Conservation (phyloP, 2,113 vertebrate genomes). For the Cisticola juncidis region DNA sequence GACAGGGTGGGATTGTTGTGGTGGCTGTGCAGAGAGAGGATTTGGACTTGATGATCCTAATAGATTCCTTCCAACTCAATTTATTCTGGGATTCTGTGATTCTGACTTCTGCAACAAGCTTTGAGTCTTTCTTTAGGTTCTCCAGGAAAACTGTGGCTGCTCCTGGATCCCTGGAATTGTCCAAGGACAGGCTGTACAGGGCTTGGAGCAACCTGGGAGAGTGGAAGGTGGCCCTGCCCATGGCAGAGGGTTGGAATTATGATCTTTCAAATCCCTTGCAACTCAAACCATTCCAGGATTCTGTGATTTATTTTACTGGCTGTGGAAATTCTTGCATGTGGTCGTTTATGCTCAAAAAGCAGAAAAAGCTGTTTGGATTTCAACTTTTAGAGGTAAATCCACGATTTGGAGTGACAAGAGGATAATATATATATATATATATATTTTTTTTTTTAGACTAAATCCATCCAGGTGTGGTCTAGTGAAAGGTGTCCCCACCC, state of each 20-base stretch:
- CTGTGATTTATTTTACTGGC: not conserved
- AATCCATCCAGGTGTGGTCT: not conserved
- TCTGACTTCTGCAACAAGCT: not conserved
- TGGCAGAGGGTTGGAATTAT: not conserved
- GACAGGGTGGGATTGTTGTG: not conserved
- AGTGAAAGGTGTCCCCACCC: not conserved
- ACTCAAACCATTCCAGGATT: not conserved
- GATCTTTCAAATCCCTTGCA: not conserved
- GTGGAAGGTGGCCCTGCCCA: not conserved
- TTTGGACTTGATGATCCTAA: fast-evolving
- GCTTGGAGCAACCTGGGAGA: not conserved
- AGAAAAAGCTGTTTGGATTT: not conserved
- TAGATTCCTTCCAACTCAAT: not conserved
- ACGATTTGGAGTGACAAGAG: not conserved
- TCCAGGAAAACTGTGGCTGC: not conserved
- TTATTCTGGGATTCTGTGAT: not conserved
- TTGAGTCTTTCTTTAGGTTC: not conserved
- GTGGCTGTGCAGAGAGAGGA: not conserved
- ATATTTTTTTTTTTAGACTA: not conserved
- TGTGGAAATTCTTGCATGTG: not conserved
- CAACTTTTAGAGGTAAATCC: not conserved
- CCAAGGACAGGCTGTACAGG: fast-evolving
- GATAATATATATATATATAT: too few species aligned
- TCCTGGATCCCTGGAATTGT: not conserved
- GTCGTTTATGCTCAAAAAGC: not conserved